Conservation (phyloP, 2,888 invertebrate genomes). For the Euzophera pinguis region DNA sequence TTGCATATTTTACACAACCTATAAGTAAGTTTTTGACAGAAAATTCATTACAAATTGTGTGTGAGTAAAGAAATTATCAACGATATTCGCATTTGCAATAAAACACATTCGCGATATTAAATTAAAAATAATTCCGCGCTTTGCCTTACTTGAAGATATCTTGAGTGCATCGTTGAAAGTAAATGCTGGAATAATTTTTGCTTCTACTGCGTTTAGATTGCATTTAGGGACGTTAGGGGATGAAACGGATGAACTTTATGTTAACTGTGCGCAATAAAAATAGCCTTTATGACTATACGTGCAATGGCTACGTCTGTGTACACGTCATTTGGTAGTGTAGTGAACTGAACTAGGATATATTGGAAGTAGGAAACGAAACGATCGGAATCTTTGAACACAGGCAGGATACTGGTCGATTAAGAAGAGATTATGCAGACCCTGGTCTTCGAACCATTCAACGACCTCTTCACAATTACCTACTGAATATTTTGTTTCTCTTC, state of each 20-base stretch:
- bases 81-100: background rate
- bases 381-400: background rate
- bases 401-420: no score
- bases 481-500: no score
- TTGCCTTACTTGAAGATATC: constrained; percentile 64
- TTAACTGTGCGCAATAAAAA: constrained; percentile 74
- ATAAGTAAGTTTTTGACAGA: no score
- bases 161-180: constrained; percentile 76
- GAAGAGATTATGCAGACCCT: no score
- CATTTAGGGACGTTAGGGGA: constrained; percentile 70
- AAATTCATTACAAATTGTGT: background rate
- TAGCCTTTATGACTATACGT: constrained; percentile 76
- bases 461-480: no score
- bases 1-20: no score
- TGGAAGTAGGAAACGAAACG: constrained; percentile 12
- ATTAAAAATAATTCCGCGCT: constrained; percentile 57
- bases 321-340: constrained; percentile 49
- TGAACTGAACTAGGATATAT: constrained; percentile 37
- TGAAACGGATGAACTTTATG: constrained; percentile 74
- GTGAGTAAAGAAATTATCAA: background rate
- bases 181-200: constrained; percentile 72
- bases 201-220: constrained; percentile 72
- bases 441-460: no score
- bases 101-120: constrained; percentile 19
- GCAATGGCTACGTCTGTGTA: constrained; percentile 68